Evolutionary conservation across 2,888 invertebrate species (phyloP).

Genomic region (Cataglyphis rosenhaueri): DNA sequence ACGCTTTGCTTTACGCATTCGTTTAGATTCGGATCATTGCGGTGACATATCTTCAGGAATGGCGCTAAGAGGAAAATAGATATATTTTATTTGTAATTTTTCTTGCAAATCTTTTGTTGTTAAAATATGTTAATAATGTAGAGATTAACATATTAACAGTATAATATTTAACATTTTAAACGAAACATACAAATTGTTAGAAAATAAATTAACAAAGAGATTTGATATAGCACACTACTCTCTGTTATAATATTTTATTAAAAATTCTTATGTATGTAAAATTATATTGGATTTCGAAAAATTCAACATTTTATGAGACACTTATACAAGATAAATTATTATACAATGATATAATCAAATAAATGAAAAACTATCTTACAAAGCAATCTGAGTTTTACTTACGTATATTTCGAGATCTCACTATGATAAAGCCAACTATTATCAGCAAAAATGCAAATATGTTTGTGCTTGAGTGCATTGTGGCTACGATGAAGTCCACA

Average conservation of each 20-base stretch:
- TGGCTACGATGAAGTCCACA: neutral
- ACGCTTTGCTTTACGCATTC: conserved; percentile 88
- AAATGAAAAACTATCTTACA: neutral
- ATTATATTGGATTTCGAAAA: neutral
- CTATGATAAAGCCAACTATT: neutral
- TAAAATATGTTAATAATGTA: neutral
- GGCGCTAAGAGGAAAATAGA: conserved; percentile 86
- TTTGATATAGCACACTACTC: neutral
- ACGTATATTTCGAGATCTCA: conserved; percentile 8
- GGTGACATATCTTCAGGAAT: conserved; percentile 89
- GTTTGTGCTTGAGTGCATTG: conserved; percentile 8
- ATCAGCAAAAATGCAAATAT: neutral
- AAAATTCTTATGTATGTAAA: neutral
- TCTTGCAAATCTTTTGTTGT: neutral
- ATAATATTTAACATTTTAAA: neutral
- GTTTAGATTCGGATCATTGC: conserved; percentile 88
- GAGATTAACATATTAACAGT: neutral
- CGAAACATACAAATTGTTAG: neutral
- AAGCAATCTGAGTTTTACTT: neutral
- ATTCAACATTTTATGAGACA: neutral
- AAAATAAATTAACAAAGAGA: neutral
- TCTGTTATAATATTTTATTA: neutral
- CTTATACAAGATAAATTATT: neutral
- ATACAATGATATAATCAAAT: neutral
- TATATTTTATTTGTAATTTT: neutral